Conservation (phyloP, 1,140 invertebrate genomes). For the Brachionus plicatilis region DNA sequence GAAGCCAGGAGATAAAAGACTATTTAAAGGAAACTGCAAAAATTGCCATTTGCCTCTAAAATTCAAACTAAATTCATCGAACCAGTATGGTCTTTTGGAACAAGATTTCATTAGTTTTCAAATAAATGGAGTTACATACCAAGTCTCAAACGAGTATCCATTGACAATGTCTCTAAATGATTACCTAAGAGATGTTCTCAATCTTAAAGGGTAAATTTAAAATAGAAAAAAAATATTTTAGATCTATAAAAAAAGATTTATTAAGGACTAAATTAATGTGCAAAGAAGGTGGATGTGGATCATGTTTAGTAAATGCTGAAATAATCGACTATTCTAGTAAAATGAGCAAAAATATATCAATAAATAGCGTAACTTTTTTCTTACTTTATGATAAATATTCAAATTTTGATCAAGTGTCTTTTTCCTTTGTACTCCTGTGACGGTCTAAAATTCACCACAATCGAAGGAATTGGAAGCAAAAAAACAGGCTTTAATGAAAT, state of each 20-base stretch:
- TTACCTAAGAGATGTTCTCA: conserved; percentile 10
- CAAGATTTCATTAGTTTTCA: not conserved
- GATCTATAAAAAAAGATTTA: not conserved
- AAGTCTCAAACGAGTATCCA: not conserved
- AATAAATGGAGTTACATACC: not conserved
- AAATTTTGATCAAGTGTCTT: conserved; percentile 61
- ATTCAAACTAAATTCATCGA: conserved; percentile 24
- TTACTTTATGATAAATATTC: not conserved
- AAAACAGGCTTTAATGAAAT: conserved; percentile 45
- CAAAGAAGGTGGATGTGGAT: conserved; percentile 74
- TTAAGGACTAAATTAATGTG: conserved; percentile 67
- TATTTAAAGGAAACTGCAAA: conserved; percentile 18
- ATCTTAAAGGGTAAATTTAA: conserved; percentile 14
- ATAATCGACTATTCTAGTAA: conserved; percentile 58
- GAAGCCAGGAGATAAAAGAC: conserved; percentile 2
- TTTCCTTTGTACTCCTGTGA: conserved; percentile 67
- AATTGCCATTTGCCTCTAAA: not conserved
- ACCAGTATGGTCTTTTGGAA: not conserved
- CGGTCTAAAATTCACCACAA: conserved; percentile 70
- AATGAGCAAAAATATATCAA: conserved; percentile 60
- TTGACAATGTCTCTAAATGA: not conserved
- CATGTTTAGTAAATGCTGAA: conserved; percentile 67
- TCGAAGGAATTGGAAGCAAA: conserved; percentile 70
- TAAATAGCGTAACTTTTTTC: conserved; percentile 62
- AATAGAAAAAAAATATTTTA: not conserved